Evolutionary conservation across 2,113 vertebrate species (phyloP), one percentile per base, ranked within the genome.

Genomic region (Perccottus glenii): DNA sequence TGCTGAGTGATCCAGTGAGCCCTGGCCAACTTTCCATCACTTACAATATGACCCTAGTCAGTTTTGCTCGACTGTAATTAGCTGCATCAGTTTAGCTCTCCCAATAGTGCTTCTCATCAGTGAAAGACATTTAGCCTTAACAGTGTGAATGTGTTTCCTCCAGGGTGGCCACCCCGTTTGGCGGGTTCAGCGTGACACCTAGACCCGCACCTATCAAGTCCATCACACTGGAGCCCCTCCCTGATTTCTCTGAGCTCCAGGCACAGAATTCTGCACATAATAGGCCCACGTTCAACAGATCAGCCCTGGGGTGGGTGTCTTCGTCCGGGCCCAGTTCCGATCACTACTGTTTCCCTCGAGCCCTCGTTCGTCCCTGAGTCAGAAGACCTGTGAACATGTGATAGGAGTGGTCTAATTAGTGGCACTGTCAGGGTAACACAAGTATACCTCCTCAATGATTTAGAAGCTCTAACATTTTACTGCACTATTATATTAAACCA

Each of bases 111-210:
- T 3, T 27, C 19, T 27, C 19, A 27, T 27, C 19, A 27, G 19
- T 27, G 19, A 3, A 27, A 27, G 19, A 27, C 19, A 2, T 27
- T 3, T 27, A 27, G 19, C 19, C 19, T 27, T 27, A 27, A 27
- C 19, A 27, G 19, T 27, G 19, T 27, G 3, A 27, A 27, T 27
- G 19, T 27, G 46, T 68, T 67, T 73, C 70, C 67, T 86, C 62
- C 92, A 99, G 97, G 91, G 95, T 98, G 73, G 96, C 97, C 8
- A 96, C 92, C 63, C 97, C 96, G n/a, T 99, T 98, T 56, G 95
- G 96, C 36, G 97, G 96, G 67, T 99, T 98, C 82, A 91, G 93
- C 86, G 94, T 92, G 80, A 91, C 94, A 71, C 93, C 94, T 44
- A 94, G 90, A 83, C 84, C 94, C 60, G 83, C 91, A 32, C 91